Conservation (phyloP, 2,888 invertebrate genomes). For the Neuroscelio doddi region DNA sequence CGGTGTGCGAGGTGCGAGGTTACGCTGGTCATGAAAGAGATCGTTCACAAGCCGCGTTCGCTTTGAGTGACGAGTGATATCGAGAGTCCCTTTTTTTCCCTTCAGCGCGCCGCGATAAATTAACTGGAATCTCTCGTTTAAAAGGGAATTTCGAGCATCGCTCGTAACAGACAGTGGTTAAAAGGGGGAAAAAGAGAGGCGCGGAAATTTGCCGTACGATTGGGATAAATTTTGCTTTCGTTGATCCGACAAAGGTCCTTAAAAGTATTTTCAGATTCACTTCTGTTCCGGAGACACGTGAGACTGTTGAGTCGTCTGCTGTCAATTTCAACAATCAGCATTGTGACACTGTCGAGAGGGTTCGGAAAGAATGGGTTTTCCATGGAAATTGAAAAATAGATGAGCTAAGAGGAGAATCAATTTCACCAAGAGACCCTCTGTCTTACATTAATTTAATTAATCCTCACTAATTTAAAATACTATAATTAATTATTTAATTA, state of each 20-base stretch:
- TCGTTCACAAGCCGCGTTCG: constrained; percentile 12
- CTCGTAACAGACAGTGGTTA: constrained; percentile 30
- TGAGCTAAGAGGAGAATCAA: constrained; percentile 18
- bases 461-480: no score
- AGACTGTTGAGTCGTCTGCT: constrained; percentile 22
- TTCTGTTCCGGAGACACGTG: constrained; percentile 1
- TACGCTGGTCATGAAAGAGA: constrained; percentile 21
- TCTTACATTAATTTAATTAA: no score
- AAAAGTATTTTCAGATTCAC: constrained; percentile 35
- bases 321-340: constrained; percentile 33
- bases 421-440: constrained; percentile 13
- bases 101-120: constrained; percentile 29
- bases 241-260: constrained; percentile 18
- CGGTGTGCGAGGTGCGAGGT: constrained; percentile 20
- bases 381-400: constrained; percentile 39
- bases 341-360: constrained; percentile 24
- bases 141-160: constrained; percentile 35
- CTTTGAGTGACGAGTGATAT: constrained; percentile 33
- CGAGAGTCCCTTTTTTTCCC: constrained; percentile 15
- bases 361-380: constrained; percentile 22
- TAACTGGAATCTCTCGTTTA: constrained; percentile 33
- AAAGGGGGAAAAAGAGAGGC: background rate
- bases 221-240: constrained; percentile 18
- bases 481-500: no score
- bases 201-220: no score